phyloP scores from a whole-genome alignment of 2,797 vertebrate genomes.

The Melanotaenia parkinsoni region DNA sequence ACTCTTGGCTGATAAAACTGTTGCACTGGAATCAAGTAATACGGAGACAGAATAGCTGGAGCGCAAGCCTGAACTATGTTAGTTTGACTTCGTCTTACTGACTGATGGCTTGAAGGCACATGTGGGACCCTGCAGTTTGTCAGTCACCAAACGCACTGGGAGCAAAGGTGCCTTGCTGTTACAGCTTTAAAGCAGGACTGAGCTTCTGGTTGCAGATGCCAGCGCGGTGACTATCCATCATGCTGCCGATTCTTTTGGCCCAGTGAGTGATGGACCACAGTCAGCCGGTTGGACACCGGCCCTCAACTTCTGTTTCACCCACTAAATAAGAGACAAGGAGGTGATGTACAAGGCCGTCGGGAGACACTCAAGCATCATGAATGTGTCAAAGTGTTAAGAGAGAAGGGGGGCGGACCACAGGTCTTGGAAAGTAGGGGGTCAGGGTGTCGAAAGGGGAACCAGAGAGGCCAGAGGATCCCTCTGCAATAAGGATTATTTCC shows the following conservation, averaged over 20 bases:
- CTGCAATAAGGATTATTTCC: conserved; percentile 13
- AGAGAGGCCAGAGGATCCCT: neutral
- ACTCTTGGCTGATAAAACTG: conserved; percentile 18
- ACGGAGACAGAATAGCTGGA: conserved; percentile 30
- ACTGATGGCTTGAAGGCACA: conserved; percentile 52
- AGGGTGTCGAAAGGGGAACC: conserved; percentile 8
- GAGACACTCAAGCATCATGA: conserved; percentile 48
- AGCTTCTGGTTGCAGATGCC: conserved; percentile 71
- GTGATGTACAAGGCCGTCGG: conserved; percentile 49
- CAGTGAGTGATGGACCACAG: conserved; percentile 67
- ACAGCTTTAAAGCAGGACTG: conserved; percentile 47
- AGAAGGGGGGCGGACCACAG: conserved; percentile 6
- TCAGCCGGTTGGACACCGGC: conserved; percentile 47
- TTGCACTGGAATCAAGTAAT: conserved; percentile 23
- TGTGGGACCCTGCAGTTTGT: conserved; percentile 36
- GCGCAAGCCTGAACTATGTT: conserved; percentile 5
- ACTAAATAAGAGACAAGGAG: conserved; percentile 61
- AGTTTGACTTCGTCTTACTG: conserved; percentile 42
- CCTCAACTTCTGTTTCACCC: conserved; percentile 67
- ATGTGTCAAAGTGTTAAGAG: conserved; percentile 60
- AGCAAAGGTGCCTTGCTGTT: conserved; percentile 24
- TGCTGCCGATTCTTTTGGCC: conserved; percentile 58
- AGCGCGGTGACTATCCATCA: conserved; percentile 58
- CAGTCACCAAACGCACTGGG: conserved; percentile 33
- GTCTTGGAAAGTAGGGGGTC: neutral